These are phyloP conservation scores for Ectropis grisescens DNA, from an alignment of 1,140 invertebrate genomes.

Conservation along the genomic window DNA sequence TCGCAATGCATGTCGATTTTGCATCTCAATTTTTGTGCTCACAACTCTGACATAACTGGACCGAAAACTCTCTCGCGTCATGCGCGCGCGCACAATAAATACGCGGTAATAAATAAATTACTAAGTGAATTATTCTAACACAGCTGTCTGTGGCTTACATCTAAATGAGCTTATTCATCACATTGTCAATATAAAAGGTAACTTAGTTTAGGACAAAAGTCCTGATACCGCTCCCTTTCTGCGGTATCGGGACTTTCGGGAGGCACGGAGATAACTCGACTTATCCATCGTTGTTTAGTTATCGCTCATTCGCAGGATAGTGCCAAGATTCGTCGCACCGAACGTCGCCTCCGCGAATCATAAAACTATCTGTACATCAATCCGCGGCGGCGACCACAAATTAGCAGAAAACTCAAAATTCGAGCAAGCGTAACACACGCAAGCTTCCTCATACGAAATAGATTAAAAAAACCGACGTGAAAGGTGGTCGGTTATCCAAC, in stretches of 20 bases:
- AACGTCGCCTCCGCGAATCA: too few species aligned
- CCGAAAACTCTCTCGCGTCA: conserved; percentile 48
- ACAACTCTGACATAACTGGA: conserved; percentile 57
- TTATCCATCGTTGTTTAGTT: too few species aligned
- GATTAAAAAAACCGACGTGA: conserved; percentile 53
- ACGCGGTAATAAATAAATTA: conserved; percentile 50
- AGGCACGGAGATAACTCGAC: too few species aligned
- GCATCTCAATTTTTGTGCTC: conserved; percentile 55
- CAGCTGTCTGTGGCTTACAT: conserved; percentile 29
- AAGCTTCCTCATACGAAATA: conserved; percentile 49
- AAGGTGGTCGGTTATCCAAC: conserved; percentile 65
- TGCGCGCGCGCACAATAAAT: conserved; percentile 53
- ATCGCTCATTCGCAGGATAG: too few species aligned
- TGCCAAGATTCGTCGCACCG: too few species aligned
- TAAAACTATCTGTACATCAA: too few species aligned
- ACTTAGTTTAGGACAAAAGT: too few species aligned
- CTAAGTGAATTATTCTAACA: conserved; percentile 40
- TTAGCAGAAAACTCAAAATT: too few species aligned
- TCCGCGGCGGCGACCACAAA: too few species aligned
- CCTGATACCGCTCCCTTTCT: too few species aligned
- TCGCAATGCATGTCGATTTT: conserved; percentile 56
- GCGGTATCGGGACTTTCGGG: too few species aligned
- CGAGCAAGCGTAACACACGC: conserved; percentile 37
- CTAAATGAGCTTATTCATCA: conserved; percentile 52
- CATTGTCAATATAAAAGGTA: conserved; percentile 12